Percentiles rank a stretch among this genome's conserved stretches.
Evolutionary conservation across 2,888 invertebrate species (phyloP).

Genomic region (Diploptera punctata): DNA sequence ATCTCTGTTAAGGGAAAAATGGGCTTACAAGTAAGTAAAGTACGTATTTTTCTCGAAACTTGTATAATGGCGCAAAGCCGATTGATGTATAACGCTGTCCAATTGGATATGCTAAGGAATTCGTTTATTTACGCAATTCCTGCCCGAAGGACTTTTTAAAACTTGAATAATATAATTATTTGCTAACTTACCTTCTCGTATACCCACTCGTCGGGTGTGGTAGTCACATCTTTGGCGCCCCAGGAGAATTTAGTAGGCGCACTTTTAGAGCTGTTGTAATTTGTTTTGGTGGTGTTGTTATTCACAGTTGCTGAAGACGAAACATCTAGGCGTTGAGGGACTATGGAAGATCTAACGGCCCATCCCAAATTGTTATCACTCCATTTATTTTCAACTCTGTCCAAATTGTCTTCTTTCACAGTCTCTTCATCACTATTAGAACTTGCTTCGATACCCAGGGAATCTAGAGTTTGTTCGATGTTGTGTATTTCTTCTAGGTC

Average conservation of each 20-base stretch:
- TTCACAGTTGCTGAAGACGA: not conserved
- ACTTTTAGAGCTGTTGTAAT: not conserved
- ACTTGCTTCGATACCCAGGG: slow-evolving; percentile 3
- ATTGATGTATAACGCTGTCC: too few species aligned
- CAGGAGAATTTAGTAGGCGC: slow-evolving; percentile 12
- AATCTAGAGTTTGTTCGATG: slow-evolving; percentile 18
- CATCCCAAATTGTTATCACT: not conserved
- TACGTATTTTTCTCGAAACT: too few species aligned
- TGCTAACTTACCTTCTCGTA: slow-evolving; percentile 6
- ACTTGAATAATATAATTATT: too few species aligned
- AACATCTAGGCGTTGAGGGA: not conserved
- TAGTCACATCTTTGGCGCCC: not conserved
- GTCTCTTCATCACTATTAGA: not conserved
- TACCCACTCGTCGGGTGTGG: not conserved
- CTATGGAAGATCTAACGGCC: not conserved
- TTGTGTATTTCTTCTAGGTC: slow-evolving; percentile 8
- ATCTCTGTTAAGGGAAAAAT: too few species aligned
- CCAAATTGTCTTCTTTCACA: too few species aligned
- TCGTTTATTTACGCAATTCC: too few species aligned
- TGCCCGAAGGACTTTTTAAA: too few species aligned
- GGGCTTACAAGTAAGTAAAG: too few species aligned
- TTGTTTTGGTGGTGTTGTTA: not conserved
- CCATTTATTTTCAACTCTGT: too few species aligned
- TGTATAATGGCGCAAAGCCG: too few species aligned
- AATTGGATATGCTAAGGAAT: too few species aligned